Evolutionary conservation across 2,113 vertebrate species (phyloP).

Genomic region (Silurus asotus): DNA sequence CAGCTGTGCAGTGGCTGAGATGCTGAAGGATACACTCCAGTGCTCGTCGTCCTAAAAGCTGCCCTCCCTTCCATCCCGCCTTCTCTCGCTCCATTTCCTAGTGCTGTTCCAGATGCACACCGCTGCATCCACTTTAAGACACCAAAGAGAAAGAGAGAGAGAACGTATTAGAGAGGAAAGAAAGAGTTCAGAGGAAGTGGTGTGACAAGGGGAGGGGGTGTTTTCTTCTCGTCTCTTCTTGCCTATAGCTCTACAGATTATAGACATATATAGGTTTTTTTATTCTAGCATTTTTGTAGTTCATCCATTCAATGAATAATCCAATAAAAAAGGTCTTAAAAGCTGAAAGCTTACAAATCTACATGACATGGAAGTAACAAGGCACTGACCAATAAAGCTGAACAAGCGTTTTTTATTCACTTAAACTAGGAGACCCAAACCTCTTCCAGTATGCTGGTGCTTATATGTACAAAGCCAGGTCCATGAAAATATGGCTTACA

Average conservation of each 20-base stretch:
- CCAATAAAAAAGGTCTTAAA: too few relatives aligned
- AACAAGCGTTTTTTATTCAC: too few relatives aligned
- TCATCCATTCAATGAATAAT: not conserved
- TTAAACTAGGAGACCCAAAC: too few relatives aligned
- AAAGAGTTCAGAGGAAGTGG: constrained; percentile 7
- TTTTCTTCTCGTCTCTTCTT: not conserved
- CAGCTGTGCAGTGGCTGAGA: constrained; percentile 8
- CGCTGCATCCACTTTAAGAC: not conserved
- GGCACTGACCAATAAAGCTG: not conserved
- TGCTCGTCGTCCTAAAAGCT: not conserved
- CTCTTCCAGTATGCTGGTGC: too few relatives aligned
- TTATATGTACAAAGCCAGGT: too few relatives aligned
- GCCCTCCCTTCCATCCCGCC: constrained; percentile 17
- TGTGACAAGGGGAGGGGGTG: not conserved
- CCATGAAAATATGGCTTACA: too few relatives aligned
- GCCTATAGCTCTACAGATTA: constrained; percentile 6
- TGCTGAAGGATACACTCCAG: constrained; percentile 25
- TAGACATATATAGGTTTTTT: not conserved
- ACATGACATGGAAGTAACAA: not conserved
- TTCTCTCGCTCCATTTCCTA: constrained; percentile 35
- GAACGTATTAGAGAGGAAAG: not conserved
- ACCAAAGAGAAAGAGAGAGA: not conserved
- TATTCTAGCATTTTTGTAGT: not conserved
- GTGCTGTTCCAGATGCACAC: constrained; percentile 27
- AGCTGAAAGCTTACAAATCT: not conserved